Base-by-base conservation (phyloP, 2,113 vertebrate genomes). In the Takifugu flavidus region DNA sequence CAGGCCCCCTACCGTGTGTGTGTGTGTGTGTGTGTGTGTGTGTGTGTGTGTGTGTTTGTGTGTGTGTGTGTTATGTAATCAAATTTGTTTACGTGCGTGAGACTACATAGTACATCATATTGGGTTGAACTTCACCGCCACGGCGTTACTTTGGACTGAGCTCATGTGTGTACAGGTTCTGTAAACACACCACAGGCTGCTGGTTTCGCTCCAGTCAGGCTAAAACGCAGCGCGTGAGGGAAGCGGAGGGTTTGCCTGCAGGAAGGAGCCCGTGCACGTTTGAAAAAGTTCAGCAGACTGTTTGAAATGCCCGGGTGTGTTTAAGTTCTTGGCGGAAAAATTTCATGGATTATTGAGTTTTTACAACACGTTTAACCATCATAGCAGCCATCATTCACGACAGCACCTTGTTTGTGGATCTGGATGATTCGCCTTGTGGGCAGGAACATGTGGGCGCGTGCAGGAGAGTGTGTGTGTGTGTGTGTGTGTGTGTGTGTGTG, bases 161-260 rank as follows among this genome's bases (percentile, higher is more conserved):
- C 53, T 78, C 55, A 42, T 74, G 66, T 74, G 72, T 69, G 25
- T 71, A 78, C 57, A 47, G 49, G 27, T 13, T 65, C 14, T 34
- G 49, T 59, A 72, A 78, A 82, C 75, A 85, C 34, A 66, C 71
- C 62, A 27, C 47, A 25, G 14, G 53, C 14, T 49, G n/a, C 20
- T 49, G 20, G 6, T 14, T 25, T 49, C 6, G 6, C 14, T n/a
- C 14, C 47, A 49, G 62, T 66, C 26, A 25, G n/a, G 28, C n/a
- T 45, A 15, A 45, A 57, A 45, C 13, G 50, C 39, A 56, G 49
- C n/a, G 4, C 58, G 46, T 55, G 13, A 31, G 20, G 14, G 2
- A 14, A 68, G 49, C 11, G 26, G 1, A 14, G 6, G 44, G 42
- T 62, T 11, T 54, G 1, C 44, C 11, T 54, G n/a, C 15, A 49